Percentiles rank a stretch among this genome's conserved stretches.
Evolutionary conservation across 2,113 vertebrate genomes (phyloP).

Genomic region (Sorex fumeus): DNA sequence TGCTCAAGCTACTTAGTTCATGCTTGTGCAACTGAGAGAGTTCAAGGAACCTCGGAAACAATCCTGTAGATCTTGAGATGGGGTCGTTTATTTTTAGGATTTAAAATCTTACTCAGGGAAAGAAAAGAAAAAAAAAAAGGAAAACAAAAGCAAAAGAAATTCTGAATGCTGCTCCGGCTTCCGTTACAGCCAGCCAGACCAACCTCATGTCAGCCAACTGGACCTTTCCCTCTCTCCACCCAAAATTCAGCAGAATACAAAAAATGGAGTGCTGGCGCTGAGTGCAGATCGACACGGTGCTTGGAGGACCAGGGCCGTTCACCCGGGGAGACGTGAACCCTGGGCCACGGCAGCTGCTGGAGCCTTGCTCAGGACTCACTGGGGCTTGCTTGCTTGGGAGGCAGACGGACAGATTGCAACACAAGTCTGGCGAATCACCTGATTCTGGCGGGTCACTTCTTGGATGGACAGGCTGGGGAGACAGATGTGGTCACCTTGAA

Average conservation of each 20-base stretch:
- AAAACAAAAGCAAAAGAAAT: too few species aligned
- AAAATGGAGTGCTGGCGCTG: slow-evolving; percentile 68
- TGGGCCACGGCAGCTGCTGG: slow-evolving; percentile 42
- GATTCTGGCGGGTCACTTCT: too few species aligned
- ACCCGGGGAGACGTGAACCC: neutral
- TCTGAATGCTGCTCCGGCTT: slow-evolving; percentile 59
- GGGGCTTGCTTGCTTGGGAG: neutral
- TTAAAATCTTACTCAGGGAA: slow-evolving; percentile 34
- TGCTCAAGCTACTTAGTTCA: neutral
- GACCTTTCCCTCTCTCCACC: slow-evolving; percentile 54
- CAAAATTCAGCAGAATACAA: slow-evolving; percentile 71
- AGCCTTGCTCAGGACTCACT: neutral
- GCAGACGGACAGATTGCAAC: neutral
- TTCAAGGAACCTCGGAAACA: slow-evolving; percentile 20
- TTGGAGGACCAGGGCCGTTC: neutral
- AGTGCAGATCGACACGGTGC: neutral
- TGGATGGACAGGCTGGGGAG: neutral
- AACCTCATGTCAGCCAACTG: slow-evolving; percentile 65
- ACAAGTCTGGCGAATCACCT: neutral
- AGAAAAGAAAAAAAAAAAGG: too few species aligned
- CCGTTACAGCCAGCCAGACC: slow-evolving; percentile 56
- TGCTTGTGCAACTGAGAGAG: slow-evolving; percentile 14
- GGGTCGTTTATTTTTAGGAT: slow-evolving; percentile 69
- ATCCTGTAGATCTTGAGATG: neutral
- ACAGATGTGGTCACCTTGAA: neutral